Evolutionary conservation across 2,797 vertebrate genomes (phyloP).

Genomic region (Oryzias dopingdopingensis): DNA sequence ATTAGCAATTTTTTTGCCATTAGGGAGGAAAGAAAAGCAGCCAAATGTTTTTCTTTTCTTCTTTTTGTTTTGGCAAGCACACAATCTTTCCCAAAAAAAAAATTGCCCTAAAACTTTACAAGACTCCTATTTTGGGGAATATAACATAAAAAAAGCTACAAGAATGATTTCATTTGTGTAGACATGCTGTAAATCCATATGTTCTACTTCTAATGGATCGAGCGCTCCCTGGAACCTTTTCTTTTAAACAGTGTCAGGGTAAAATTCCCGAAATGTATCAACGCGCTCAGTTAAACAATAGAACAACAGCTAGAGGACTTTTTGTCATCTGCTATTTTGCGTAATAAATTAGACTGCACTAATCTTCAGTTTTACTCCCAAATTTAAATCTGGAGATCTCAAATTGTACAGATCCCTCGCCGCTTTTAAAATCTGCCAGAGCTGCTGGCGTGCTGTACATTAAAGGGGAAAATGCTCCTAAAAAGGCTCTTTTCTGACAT

Average conservation of each 20-base stretch:
- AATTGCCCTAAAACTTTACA: conserved; percentile 6
- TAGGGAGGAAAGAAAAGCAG: conserved; percentile 64
- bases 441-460: conserved; percentile 49
- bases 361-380: conserved; percentile 56
- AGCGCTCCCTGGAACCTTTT: conserved; percentile 13
- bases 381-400: conserved; percentile 58
- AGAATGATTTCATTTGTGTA: conserved; percentile 26
- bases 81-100: conserved; percentile 48
- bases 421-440: conserved; percentile 48
- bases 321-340: conserved; percentile 29
- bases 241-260: conserved; percentile 26
- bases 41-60: conserved; percentile 72
- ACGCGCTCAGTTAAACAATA: conserved; percentile 15
- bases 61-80: conserved; percentile 47
- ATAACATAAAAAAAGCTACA: conserved; percentile 12
- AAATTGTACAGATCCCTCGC: conserved; percentile 54
- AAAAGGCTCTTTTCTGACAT: conserved; percentile 73
- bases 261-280: conserved; percentile 20
- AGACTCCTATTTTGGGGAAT: conserved; percentile 37
- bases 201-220: conserved; percentile 26
- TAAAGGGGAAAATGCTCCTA: conserved; percentile 61
- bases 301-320: conserved; percentile 20
- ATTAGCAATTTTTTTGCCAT: conserved; percentile 81
- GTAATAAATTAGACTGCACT: conserved; percentile 57
- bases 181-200: conserved; percentile 41